A percentile compares a stretch with the other conserved stretches of the same genome.
phyloP scores from a whole-genome alignment of 92 coral and sea anemone species.

The Paramuricea clavata region DNA sequence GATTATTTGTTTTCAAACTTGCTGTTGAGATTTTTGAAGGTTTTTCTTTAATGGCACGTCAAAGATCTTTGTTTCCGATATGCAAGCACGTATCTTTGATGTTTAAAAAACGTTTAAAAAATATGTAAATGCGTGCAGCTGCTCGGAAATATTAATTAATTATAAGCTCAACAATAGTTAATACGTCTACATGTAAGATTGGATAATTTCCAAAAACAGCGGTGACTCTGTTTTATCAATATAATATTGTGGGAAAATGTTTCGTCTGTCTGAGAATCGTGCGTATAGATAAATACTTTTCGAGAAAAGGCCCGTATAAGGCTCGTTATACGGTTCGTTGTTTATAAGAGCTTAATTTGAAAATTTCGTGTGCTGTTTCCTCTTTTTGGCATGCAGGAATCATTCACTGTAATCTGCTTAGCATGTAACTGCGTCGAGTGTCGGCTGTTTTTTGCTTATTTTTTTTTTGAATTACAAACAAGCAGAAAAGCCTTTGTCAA shows the following conservation, averaged over 20 bases:
- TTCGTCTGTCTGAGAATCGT: neutral
- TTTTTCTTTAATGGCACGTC: too few species aligned
- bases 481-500: too few species aligned
- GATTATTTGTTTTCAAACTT: neutral
- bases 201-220: slow-evolving; percentile 6
- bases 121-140: neutral
- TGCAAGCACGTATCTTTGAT: neutral
- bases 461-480: too few species aligned
- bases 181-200: neutral
- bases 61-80: neutral
- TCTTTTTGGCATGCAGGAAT: too few species aligned
- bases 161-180: neutral
- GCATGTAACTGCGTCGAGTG: too few species aligned
- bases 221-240: neutral
- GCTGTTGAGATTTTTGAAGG: too few species aligned
- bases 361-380: too few species aligned
- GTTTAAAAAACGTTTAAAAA: neutral
- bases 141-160: neutral
- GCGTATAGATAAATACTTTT: neutral
- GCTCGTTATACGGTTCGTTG: too few species aligned
- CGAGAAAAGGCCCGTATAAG: too few species aligned
- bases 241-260: neutral
- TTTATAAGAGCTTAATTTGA: too few species aligned
- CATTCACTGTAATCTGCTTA: too few species aligned
- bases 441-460: too few species aligned